Conservation (phyloP, 2,113 vertebrate genomes). For the Chionis minor region DNA sequence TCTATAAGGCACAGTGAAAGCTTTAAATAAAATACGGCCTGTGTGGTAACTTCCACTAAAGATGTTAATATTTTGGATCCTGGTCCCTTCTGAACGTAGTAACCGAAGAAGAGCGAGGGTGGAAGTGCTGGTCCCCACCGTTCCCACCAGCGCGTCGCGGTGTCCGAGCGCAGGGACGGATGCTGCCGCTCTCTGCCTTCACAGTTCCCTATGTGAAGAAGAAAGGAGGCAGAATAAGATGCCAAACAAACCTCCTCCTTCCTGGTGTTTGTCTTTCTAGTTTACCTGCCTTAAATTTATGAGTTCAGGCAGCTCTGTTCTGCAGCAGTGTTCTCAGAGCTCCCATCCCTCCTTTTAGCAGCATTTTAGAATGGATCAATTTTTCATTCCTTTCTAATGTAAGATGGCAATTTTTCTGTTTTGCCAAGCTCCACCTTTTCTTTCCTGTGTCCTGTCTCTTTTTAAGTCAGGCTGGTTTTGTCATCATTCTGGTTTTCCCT, state of each 20-base stretch:
- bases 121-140: background rate
- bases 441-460: background rate
- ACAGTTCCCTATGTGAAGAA: fast-evolving
- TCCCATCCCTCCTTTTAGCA: background rate
- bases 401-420: background rate
- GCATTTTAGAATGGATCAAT: background rate
- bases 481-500: background rate
- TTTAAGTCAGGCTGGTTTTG: background rate
- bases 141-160: background rate
- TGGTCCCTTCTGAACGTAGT: background rate
- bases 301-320: background rate
- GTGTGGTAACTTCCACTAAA: background rate
- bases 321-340: background rate
- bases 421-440: background rate
- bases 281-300: background rate
- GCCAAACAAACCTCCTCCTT: background rate
- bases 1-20: background rate
- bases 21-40: background rate
- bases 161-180: background rate
- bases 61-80: background rate
- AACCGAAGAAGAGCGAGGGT: no score
- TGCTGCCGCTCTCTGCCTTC: background rate
- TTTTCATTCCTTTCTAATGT: background rate
- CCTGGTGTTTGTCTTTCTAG: background rate
- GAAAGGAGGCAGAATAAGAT: background rate